Conservation (phyloP, 2,113 vertebrate species). For the Oophaga pumilio region DNA sequence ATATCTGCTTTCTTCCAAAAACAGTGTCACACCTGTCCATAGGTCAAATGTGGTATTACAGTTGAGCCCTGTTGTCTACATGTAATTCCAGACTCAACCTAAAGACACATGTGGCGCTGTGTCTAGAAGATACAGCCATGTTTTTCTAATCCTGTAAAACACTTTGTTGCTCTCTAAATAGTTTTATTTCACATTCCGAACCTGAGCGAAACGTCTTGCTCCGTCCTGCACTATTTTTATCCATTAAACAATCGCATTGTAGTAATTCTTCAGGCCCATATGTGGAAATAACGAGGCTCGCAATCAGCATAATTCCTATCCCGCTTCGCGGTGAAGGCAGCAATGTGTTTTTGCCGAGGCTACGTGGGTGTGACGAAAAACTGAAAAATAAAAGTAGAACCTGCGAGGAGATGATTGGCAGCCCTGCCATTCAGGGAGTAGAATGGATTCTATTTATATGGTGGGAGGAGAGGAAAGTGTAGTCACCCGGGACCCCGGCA, state of each 20-base stretch:
- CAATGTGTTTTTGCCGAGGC: not conserved
- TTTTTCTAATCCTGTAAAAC: no score
- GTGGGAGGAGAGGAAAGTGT: not conserved
- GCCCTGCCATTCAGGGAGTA: not conserved
- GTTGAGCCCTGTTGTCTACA: no score
- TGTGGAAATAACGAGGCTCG: not conserved
- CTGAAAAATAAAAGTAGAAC: constrained; percentile 3
- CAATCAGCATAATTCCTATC: constrained; percentile 41
- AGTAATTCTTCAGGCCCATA: constrained; percentile 19
- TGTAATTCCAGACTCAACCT: not conserved
- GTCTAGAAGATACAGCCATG: not conserved
- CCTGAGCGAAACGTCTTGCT: not conserved
- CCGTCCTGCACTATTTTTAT: not conserved
- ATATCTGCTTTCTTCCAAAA: no score
- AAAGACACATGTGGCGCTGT: not conserved
- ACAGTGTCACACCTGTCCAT: no score
- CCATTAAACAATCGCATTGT: constrained; percentile 1
- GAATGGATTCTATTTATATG: constrained; percentile 41
- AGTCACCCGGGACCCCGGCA: not conserved
- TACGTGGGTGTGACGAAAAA: constrained; percentile 46
- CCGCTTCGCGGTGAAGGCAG: not conserved
- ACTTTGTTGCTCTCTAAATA: no score
- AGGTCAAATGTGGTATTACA: no score
- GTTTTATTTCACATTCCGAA: not conserved
- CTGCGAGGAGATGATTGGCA: constrained; percentile 33